Evolutionary conservation across 2,113 vertebrate genomes (phyloP).

Genomic region (Gorsachius goisagi): DNA sequence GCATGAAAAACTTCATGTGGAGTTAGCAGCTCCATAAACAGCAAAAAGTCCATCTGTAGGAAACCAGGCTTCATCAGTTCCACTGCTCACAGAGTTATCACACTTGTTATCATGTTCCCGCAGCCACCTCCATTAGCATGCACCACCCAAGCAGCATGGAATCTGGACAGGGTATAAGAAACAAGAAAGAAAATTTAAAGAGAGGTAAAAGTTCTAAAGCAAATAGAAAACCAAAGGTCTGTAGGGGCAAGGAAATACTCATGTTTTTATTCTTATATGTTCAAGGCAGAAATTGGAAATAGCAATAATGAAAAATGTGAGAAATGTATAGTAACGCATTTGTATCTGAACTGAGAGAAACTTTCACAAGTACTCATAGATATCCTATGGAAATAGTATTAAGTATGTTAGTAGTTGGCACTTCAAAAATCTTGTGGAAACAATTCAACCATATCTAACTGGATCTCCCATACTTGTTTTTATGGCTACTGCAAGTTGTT

Average conservation of each 20-base stretch:
- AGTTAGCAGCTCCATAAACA: neutral
- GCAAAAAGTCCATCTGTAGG: neutral
- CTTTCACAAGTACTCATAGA: neutral
- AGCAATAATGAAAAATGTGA: neutral
- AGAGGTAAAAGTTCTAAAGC: neutral
- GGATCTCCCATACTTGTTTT: neutral
- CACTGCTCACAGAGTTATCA: neutral
- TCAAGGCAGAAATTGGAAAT: neutral
- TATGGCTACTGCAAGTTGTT: neutral
- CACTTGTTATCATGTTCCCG: neutral
- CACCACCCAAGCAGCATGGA: neutral
- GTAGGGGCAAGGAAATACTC: neutral
- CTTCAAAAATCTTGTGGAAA: neutral
- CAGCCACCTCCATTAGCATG: neutral
- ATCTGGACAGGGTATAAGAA: neutral
- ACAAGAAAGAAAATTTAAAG: neutral
- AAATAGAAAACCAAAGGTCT: neutral
- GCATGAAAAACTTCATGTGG: neutral
- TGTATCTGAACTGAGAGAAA: neutral
- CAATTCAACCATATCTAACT: neutral
- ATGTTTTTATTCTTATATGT: neutral
- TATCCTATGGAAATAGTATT: neutral
- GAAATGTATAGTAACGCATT: neutral
- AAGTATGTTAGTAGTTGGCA: neutral
- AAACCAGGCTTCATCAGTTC: neutral